Conservation (phyloP, 2,797 vertebrate genomes). For the Intellagama lesueurii region DNA sequence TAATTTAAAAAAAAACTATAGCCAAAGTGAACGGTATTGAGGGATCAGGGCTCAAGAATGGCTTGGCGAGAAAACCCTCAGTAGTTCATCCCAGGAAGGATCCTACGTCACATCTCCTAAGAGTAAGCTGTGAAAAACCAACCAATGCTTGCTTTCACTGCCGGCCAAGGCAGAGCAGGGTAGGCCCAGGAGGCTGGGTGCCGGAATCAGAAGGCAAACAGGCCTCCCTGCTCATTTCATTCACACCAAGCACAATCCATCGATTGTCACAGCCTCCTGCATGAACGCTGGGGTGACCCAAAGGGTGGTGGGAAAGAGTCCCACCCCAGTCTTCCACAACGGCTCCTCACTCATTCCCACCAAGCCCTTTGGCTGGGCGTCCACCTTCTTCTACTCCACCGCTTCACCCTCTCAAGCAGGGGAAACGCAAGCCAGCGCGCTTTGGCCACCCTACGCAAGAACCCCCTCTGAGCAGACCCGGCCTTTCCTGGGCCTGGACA, state of each 20-base stretch:
- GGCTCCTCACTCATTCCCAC: neutral
- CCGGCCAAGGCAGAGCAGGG: neutral
- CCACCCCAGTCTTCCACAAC: fast-evolving
- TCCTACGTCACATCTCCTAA: neutral
- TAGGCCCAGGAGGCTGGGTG: no score
- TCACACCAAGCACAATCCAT: neutral
- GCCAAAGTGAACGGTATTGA: neutral
- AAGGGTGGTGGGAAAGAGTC: neutral
- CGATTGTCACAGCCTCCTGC: no score
- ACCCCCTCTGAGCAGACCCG: neutral
- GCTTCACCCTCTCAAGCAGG: no score
- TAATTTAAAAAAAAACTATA: neutral
- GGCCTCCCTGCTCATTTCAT: no score
- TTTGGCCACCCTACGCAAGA: no score
- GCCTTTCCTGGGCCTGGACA: neutral
- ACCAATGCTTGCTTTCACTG: neutral
- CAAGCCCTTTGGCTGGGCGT: no score
- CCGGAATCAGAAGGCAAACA: neutral
- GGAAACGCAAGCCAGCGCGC: no score
- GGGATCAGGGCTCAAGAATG: neutral
- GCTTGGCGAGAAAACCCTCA: neutral
- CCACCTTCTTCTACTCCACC: neutral
- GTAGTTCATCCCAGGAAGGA: neutral
- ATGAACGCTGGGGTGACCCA: neutral
- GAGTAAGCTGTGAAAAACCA: neutral